A percentile compares a stretch with the other conserved stretches of the same genome.
Evolutionary conservation across 2,888 invertebrate genomes (phyloP).

Genomic region (Pseudococcus viburni): DNA sequence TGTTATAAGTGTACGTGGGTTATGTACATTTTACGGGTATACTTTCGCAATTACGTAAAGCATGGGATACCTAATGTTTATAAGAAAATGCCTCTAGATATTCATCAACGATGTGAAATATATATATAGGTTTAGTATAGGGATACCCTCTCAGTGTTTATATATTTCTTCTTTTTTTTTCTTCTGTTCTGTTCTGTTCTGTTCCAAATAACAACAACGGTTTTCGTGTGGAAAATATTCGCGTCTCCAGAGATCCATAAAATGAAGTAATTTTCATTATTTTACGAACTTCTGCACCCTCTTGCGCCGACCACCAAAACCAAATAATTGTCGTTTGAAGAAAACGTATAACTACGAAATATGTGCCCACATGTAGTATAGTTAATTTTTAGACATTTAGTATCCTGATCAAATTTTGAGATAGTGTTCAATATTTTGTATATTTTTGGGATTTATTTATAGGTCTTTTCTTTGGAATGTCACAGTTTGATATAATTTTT

Average conservation of each 20-base stretch:
- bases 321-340: slow-evolving; percentile 3
- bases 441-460: no score
- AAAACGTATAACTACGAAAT: neutral
- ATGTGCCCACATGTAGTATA: no score
- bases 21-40: slow-evolving; percentile 3
- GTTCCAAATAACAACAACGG: neutral
- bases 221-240: neutral
- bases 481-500: no score
- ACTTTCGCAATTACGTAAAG: slow-evolving; percentile 22
- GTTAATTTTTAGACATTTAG: no score
- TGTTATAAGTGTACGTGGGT: neutral
- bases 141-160: neutral
- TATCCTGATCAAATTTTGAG: no score
- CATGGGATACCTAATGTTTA: neutral
- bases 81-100: slow-evolving; percentile 21
- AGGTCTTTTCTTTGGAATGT: no score
- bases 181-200: neutral
- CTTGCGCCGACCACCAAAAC: neutral
- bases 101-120: slow-evolving; percentile 27
- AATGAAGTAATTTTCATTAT: neutral
- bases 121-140: neutral
- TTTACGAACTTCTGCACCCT: neutral
- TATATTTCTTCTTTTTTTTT: neutral
- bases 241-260: slow-evolving; percentile 4
- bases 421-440: no score